Evolutionary conservation across 2,888 invertebrate genomes (phyloP).

Genomic region (Leptarthrus brevirostris): DNA sequence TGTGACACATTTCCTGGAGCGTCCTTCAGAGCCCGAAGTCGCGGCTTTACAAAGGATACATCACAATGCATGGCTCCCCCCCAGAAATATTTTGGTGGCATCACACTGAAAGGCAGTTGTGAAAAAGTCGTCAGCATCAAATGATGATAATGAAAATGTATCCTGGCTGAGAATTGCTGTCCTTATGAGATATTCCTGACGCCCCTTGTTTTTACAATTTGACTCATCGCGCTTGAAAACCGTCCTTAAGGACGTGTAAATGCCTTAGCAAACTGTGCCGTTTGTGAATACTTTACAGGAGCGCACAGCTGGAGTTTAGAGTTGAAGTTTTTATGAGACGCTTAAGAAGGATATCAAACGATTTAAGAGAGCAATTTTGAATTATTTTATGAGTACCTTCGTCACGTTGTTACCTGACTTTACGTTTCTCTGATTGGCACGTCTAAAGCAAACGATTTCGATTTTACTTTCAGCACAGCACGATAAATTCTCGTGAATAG

Average conservation of each 20-base stretch:
- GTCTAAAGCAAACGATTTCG: background rate
- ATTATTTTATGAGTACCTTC: slow-evolving; percentile 16
- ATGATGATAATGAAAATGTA: slow-evolving; percentile 50
- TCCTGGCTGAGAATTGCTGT: slow-evolving; percentile 8
- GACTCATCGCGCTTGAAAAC: background rate
- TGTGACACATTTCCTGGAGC: slow-evolving; percentile 56
- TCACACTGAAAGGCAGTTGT: slow-evolving; percentile 8
- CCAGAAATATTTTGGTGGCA: slow-evolving; percentile 12
- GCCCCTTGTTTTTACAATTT: slow-evolving; percentile 1
- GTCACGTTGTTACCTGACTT: background rate
- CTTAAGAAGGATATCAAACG: slow-evolving; percentile 40
- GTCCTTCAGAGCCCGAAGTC: slow-evolving; percentile 48
- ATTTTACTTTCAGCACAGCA: background rate
- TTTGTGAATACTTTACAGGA: slow-evolving; percentile 10
- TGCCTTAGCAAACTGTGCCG: slow-evolving; percentile 47
- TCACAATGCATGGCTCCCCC: slow-evolving; percentile 34
- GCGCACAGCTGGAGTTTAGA: slow-evolving; percentile 24
- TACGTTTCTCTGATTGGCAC: background rate
- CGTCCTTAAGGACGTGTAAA: slow-evolving; percentile 52
- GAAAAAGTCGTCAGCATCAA: slow-evolving; percentile 48
- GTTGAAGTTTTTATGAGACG: slow-evolving; percentile 44
- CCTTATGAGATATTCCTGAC: slow-evolving; percentile 32
- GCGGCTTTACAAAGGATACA: background rate
- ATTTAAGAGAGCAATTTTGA: slow-evolving; percentile 9
- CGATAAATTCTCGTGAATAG: background rate